Evolutionary conservation across 2,113 vertebrate species (phyloP).

Genomic region (Raja brachyura): DNA sequence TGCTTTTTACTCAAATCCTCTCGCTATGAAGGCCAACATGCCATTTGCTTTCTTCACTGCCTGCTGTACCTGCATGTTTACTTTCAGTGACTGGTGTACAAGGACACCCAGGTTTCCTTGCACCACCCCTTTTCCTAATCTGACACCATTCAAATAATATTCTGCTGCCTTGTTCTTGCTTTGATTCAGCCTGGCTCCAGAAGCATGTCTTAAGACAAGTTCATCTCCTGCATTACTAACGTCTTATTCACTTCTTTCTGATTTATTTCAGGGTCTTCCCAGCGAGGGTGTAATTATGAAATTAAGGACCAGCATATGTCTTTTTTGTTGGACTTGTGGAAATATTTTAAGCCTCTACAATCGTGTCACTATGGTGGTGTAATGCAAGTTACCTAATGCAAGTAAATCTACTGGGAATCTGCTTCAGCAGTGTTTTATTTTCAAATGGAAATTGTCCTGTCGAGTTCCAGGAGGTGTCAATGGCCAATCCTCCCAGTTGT

Average conservation of each 20-base stretch:
- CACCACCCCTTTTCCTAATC: no score
- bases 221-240: no score
- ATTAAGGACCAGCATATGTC: neutral
- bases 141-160: no score
- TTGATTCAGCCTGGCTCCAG: neutral
- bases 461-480: neutral
- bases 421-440: neutral
- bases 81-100: no score
- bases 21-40: no score
- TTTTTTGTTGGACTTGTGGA: neutral
- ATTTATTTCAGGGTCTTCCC: neutral
- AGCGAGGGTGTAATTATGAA: neutral
- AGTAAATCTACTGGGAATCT: neutral
- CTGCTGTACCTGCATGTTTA: no score
- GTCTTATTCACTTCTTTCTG: neutral
- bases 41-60: no score
- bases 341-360: neutral
- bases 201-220: neutral
- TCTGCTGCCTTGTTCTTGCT: no score
- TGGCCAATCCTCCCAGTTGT: neutral
- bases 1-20: no score
- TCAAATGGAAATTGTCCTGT: neutral
- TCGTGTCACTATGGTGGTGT: conserved; percentile 4
- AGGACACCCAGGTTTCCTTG: no score
- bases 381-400: neutral